A percentile compares a stretch with the other conserved stretches of the same genome.
Evolutionary conservation across 2,797 vertebrate genomes (phyloP).

Genomic region (Zonotrichia albicollis): DNA sequence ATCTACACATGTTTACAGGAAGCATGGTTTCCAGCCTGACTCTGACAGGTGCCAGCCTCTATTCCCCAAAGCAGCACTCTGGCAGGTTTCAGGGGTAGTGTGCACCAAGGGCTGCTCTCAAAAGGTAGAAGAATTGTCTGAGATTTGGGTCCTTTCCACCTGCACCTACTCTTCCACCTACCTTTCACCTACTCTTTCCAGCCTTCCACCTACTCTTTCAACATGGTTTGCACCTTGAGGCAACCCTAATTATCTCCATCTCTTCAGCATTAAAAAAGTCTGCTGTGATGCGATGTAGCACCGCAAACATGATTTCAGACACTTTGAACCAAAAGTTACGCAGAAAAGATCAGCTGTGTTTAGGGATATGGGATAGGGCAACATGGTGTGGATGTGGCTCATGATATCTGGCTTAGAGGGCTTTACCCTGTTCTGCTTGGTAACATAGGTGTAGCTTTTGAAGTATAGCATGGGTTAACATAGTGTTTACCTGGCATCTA

Average conservation of each 20-base stretch:
- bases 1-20: fast-evolving
- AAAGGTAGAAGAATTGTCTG: neutral
- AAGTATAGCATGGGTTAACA: fast-evolving
- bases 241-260: neutral
- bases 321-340: neutral
- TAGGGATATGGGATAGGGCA: neutral
- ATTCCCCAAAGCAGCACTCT: neutral
- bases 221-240: neutral
- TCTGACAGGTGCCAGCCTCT: neutral
- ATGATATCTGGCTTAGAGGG: neutral
- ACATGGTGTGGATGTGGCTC: neutral
- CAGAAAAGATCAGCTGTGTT: neutral
- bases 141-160: neutral
- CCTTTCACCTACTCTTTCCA: neutral
- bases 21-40: neutral
- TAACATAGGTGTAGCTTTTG: neutral
- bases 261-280: neutral
- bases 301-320: neutral
- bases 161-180: neutral
- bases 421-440: neutral
- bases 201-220: neutral
- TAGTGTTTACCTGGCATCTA: neutral
- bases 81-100: fast-evolving
- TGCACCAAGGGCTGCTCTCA: neutral
- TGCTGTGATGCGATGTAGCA: neutral